These are phyloP conservation scores for Drosophila ohnishii DNA, from an alignment of 1,140 invertebrate species.

Conservation along the genomic window DNA sequence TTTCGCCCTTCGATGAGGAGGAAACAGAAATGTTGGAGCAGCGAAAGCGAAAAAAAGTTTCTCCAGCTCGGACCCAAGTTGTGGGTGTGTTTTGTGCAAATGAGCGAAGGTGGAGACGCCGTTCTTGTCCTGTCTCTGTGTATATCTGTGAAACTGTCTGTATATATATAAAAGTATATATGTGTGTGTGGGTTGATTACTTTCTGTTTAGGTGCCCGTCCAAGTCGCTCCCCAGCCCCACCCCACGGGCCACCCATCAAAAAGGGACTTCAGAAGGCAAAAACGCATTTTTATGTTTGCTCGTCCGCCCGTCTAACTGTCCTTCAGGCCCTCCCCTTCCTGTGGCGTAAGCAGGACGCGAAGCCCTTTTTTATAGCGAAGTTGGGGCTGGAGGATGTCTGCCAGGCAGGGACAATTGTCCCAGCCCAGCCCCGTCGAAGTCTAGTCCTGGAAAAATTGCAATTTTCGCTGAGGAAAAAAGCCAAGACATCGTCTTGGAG, in stretches of 20 bases:
- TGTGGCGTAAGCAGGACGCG: conserved; percentile 61
- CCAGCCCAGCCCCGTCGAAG: conserved; percentile 32
- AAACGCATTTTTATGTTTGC: conserved; percentile 81
- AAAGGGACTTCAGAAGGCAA: conserved; percentile 69
- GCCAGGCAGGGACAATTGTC: conserved; percentile 69
- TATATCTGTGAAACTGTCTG: conserved; percentile 16
- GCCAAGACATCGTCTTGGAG: conserved; percentile 75
- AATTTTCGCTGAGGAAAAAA: conserved; percentile 73
- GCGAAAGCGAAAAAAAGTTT: conserved; percentile 65
- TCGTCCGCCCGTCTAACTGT: conserved; percentile 67
- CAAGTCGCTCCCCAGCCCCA: conserved; percentile 30
- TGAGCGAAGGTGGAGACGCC: conserved; percentile 62
- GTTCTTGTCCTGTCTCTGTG: conserved; percentile 35
- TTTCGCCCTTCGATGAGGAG: conserved; percentile 43
- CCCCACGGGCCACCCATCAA: conserved; percentile 32
- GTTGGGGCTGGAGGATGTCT: conserved; percentile 10
- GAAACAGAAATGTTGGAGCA: conserved; percentile 64
- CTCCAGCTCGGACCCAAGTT: conserved; percentile 71
- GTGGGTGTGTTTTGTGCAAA: conserved; percentile 80
- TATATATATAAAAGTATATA: conserved; percentile 12
- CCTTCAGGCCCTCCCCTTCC: conserved; percentile 49
- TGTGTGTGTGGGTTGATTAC: conserved; percentile 74
- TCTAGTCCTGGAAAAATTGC: conserved; percentile 67
- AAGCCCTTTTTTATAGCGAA: conserved; percentile 65
- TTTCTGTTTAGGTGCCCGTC: conserved; percentile 76